Evolutionary conservation across 2,888 invertebrate species (phyloP).

Genomic region (Brachynemurus nebulosus): DNA sequence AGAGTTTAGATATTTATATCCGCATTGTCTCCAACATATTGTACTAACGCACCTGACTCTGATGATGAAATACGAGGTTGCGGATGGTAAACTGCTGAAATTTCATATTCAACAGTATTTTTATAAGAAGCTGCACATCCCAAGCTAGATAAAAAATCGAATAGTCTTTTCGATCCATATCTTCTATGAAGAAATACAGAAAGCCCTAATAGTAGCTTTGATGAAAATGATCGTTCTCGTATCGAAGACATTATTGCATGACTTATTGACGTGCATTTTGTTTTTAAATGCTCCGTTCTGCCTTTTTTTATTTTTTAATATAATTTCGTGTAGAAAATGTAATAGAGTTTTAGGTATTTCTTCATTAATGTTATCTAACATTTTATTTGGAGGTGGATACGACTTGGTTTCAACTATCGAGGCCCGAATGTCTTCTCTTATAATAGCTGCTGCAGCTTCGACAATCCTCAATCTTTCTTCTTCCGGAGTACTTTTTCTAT

Average conservation of each 20-base stretch:
- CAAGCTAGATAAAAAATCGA: slow-evolving; percentile 24
- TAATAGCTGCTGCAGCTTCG: slow-evolving; percentile 4
- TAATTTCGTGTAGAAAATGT: slow-evolving; percentile 11
- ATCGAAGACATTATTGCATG: slow-evolving; percentile 7
- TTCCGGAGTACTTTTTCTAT: slow-evolving; percentile 20
- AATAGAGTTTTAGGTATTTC: slow-evolving; percentile 9
- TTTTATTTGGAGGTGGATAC: slow-evolving; percentile 12
- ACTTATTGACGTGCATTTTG: slow-evolving; percentile 24
- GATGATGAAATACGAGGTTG: slow-evolving; percentile 25
- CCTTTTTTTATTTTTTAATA: slow-evolving; percentile 13
- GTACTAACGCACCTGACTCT: slow-evolving; percentile 23
- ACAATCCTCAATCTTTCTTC: slow-evolving; percentile 17
- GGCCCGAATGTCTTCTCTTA: slow-evolving; percentile 8
- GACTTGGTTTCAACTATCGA: slow-evolving; percentile 6
- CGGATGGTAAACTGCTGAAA: slow-evolving; percentile 24
- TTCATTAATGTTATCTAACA: slow-evolving; percentile 10
- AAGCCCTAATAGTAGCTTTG: slow-evolving; percentile 22
- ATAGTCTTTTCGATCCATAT: slow-evolving; percentile 25
- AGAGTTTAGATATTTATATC: slow-evolving; percentile 18
- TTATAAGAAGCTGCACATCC: slow-evolving; percentile 26
- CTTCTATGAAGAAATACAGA: slow-evolving; percentile 24
- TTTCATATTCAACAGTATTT: slow-evolving; percentile 22
- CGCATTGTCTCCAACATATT: slow-evolving; percentile 22
- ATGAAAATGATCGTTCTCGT: slow-evolving; percentile 13
- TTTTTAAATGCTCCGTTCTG: slow-evolving; percentile 18